Evolutionary conservation across 2,888 invertebrate species (phyloP), one percentile per base, ranked within the genome.

Genomic region (Euplexia lucipara): DNA sequence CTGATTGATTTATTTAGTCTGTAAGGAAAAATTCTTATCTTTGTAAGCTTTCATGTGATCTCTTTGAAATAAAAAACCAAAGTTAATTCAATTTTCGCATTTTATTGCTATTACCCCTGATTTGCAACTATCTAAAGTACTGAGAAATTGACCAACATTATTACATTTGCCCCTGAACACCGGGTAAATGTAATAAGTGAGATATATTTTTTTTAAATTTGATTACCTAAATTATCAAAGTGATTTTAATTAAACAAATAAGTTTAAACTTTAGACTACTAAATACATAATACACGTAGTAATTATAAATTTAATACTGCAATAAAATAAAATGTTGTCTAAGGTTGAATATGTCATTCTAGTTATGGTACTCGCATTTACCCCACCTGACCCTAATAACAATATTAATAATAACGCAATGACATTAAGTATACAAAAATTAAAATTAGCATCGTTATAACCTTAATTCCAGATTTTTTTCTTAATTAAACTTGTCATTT

Each of bases 31-130:
- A 1, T 20, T 48, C 18, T 34, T 34, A 34, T 48, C 16, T 34
- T 48, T 14, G 18, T 18, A 12, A 48, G 48, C 12, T 34, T 48
- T 48, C 32, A 48, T 48, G 49, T 35, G 49, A 49, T 35, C 49
- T 49, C 49, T 49, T 49, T 49, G 49, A 49, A 49, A 49, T 49
- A 34, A 49, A 49, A 49, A 49, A 1, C 20, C 18, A 49, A 34
- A 49, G 18, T 48, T 48, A 18, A 18, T 48, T 48, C 32, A 18
- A 30, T 26, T 26, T 26, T 26, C 26, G 26, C 5, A 26, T 48
- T 32, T 48, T 48, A 48, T 32, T 47, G 47, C 47, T 16, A 30
- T 32, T 47, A 47, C 47, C 47, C 47, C 47, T 16, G 32, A 32
- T 18, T 48, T 22, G 35, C 5, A 51, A 35, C 10, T 51, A 10